phyloP scores from a whole-genome alignment of 1,140 invertebrate species.

The Temnothorax longispinosus region DNA sequence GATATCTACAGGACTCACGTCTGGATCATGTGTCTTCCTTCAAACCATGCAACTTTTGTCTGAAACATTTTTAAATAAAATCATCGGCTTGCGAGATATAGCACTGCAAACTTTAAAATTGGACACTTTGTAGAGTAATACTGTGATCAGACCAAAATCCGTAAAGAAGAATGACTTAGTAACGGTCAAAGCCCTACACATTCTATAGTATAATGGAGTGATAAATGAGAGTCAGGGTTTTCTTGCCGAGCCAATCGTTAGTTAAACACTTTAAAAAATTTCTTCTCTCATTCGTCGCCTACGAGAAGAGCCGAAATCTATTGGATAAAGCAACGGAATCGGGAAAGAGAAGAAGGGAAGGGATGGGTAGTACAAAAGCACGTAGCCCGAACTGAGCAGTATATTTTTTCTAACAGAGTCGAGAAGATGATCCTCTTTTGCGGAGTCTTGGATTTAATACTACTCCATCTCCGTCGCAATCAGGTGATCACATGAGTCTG shows the following conservation, averaged over 20 bases:
- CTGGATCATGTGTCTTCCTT: no score
- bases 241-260: background rate
- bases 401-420: constrained; percentile 69
- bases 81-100: no score
- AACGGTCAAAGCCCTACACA: no score
- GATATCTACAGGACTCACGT: no score
- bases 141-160: no score
- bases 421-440: constrained; percentile 87
- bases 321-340: background rate
- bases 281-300: no score
- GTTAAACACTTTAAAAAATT: no score
- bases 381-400: background rate
- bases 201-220: background rate
- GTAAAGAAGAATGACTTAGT: no score
- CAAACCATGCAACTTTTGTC: no score
- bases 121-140: no score
- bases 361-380: background rate
- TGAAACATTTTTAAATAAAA: no score
- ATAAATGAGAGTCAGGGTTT: background rate
- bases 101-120: no score
- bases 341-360: background rate
- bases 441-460: constrained; percentile 88
- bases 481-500: constrained; percentile 77
- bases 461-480: constrained; percentile 85
- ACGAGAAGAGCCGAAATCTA: background rate